Evolutionary conservation across 2,113 vertebrate species (phyloP).

Genomic region (Silurus meridionalis): DNA sequence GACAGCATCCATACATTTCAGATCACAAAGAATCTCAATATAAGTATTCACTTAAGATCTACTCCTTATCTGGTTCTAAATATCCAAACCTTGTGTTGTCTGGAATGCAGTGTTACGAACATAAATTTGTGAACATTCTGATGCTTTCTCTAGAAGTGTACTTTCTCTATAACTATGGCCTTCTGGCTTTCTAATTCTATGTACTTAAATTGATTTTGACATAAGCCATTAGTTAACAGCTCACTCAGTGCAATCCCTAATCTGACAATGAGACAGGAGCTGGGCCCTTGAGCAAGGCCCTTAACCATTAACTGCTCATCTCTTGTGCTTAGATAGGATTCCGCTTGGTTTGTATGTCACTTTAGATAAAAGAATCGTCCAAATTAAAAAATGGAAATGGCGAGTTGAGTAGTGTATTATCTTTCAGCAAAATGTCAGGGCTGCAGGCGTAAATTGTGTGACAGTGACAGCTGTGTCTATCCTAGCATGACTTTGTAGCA

Average conservation of each 20-base stretch:
- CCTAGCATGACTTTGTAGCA: too few relatives aligned
- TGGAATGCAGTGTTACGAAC: neutral
- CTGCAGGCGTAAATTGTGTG: neutral
- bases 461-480: neutral
- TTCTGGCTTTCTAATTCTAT: neutral
- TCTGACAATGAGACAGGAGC: neutral
- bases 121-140: neutral
- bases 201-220: neutral
- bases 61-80: too few relatives aligned
- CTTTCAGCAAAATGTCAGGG: constrained; percentile 12
- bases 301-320: neutral
- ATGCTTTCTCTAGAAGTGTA: neutral
- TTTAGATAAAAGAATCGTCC: neutral
- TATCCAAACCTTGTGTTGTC: neutral
- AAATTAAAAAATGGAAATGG: neutral
- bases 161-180: neutral
- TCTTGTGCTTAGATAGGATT: neutral
- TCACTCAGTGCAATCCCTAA: neutral
- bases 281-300: constrained; percentile 7
- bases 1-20: too few relatives aligned
- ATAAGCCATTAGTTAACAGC: neutral
- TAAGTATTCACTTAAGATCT: too few relatives aligned
- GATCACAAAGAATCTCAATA: too few relatives aligned
- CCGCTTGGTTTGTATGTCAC: neutral
- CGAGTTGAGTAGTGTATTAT: neutral